Conservation (phyloP, 1,140 invertebrate species). For the Drosophila mauritiana region DNA sequence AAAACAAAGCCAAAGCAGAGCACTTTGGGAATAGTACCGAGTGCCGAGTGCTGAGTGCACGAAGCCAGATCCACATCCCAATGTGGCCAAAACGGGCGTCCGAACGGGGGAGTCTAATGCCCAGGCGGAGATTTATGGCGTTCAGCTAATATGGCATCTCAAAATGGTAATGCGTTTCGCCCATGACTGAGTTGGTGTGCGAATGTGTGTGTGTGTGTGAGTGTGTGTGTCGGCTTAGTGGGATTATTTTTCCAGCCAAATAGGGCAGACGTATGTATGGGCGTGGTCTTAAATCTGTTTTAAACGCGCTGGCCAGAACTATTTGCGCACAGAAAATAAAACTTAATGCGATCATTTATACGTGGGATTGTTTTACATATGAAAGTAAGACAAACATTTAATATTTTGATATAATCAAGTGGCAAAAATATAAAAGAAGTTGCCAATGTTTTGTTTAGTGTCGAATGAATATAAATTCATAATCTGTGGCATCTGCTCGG, state of each 20-base stretch:
- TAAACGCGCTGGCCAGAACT: conserved; percentile 4
- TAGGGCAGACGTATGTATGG: conserved; percentile 24
- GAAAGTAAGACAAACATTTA: background rate
- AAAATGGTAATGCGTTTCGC: conserved; percentile 59
- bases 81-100: conserved; percentile 2
- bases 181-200: conserved; percentile 3
- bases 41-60: background rate
- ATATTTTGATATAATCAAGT: background rate
- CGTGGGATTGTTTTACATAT: background rate
- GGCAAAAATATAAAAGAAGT: background rate
- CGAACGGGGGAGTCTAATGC: conserved; percentile 38
- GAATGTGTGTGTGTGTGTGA: background rate
- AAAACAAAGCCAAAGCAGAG: conserved; percentile 73
- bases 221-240: conserved; percentile 19
- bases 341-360: background rate
- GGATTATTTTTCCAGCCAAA: conserved; percentile 28
- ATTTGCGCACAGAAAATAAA: conserved; percentile 2
- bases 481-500: too few relatives aligned
- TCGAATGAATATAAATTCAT: too few relatives aligned
- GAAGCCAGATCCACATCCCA: background rate
- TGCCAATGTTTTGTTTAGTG: too few relatives aligned
- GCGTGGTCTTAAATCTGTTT: conserved; percentile 10
- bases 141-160: conserved; percentile 67
- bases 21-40: conserved; percentile 71
- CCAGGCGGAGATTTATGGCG: conserved; percentile 68